Evolutionary conservation across 1,140 invertebrate species (phyloP).

Genomic region (Pantala flavescens): DNA sequence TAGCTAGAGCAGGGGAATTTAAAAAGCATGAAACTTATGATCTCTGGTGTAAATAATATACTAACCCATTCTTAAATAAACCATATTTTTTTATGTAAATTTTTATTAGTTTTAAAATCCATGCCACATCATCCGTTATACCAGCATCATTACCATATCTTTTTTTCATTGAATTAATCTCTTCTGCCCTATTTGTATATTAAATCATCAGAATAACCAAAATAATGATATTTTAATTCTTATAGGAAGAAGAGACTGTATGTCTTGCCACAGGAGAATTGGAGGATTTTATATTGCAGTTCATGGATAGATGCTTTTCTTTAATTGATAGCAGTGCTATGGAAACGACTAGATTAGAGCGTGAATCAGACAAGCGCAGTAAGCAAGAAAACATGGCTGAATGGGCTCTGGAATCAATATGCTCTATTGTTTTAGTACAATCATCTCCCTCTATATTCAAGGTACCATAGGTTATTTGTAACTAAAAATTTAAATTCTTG

Average conservation of each 20-base stretch:
- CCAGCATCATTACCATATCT: no score
- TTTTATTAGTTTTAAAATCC: no score
- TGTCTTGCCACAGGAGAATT: slow-evolving; percentile 72
- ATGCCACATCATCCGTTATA: no score
- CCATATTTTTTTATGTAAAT: no score
- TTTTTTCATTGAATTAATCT: no score
- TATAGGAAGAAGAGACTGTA: slow-evolving; percentile 56
- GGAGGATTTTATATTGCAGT: slow-evolving; percentile 80
- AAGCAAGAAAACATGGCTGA: slow-evolving; percentile 60
- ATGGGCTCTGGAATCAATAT: slow-evolving; percentile 54
- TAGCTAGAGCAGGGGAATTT: no score
- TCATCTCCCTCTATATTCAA: slow-evolving; percentile 50
- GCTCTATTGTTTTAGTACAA: slow-evolving; percentile 53
- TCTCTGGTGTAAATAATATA: no score
- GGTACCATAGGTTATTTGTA: no score
- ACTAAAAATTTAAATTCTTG: slow-evolving; percentile 11
- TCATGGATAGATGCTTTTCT: slow-evolving; percentile 64
- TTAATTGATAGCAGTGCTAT: slow-evolving; percentile 62
- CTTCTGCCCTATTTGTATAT: no score
- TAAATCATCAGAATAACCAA: no score
- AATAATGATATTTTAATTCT: slow-evolving; percentile 12
- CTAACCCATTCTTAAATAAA: no score
- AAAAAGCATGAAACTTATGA: no score
- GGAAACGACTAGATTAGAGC: slow-evolving; percentile 53
- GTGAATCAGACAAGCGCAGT: slow-evolving; percentile 48